Base-by-base conservation (phyloP, 2,113 vertebrate species). In the Aplodontia rufa region DNA sequence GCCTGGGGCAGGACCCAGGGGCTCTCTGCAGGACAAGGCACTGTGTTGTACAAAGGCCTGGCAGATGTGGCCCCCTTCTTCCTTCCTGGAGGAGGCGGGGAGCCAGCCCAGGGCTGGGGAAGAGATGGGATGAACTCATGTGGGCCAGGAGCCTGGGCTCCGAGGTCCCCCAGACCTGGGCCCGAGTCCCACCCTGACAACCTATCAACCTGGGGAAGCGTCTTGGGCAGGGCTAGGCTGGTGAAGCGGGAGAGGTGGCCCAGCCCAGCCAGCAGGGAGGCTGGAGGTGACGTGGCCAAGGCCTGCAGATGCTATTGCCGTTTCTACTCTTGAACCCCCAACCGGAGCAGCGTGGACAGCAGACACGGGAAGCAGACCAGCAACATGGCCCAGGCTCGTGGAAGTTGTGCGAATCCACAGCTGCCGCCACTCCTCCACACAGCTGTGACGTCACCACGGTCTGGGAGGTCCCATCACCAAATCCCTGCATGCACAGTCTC, bases 181-280 rank as follows among this genome's bases (percentile, higher is more conserved):
- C 66, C 53, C 64, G 22, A n/a, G 47, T 72, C 30, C 30, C 19
- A 74, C 7, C 45, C 78, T 45, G 0, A 8, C 12, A 2, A 2
- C 35, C 42, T 53, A 19, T 11, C 10, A 51, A n/a, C 75, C 53
- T 35, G 22, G 32, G 83, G 81, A 45, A 49, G 58, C 16, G 20
- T 45, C n/a, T 3, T 0, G 1, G 13, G 19, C 26, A 51, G 42
- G 6, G 0, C n/a, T n/a, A 30, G 10, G 14, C 60, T n/a, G 55
- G 69, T 20, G 26, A n/a, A 2, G 4, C 0, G 0, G 1, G 35
- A n/a, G n/a, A 8, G 19, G 24, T 6, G 9, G 32, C 32, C 3
- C 24, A 32, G 32, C 35, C 13, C 1, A 16, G 53, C 64, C 26
- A 6, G 64, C 32, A 1, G 2, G 1, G 35, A n/a, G 35, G 40